Base-by-base conservation (phyloP, 2,888 invertebrate genomes). In the Pseudococcus viburni region DNA sequence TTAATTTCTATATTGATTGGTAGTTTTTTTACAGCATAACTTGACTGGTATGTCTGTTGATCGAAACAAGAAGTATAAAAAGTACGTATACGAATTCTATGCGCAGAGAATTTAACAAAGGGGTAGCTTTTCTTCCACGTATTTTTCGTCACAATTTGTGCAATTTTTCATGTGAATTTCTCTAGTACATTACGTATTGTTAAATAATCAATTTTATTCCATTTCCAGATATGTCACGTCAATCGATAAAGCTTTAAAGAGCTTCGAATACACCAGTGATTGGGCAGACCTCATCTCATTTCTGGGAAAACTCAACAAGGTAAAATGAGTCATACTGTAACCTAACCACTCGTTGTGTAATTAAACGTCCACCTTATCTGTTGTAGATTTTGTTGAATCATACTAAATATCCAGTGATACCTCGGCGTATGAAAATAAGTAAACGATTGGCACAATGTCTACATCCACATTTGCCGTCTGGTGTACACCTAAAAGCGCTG, bases 241-340 rank as follows among this genome's bases (percentile, higher is more conserved):
- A 89, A 95, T 98, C 88, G 97, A 98, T 91, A 97, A 96, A 92
- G 96, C 96, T 19, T 92, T 98, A 89, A 96, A 96, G 91, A 96
- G 95, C 92, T 98, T 98, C 92, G 98, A 98, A 91, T 96, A 96
- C 91, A 96, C 97, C n/a, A 96, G 96, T 90, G 97, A 98, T 94
- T 98, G 98, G 98, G 96, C 97, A 88, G 98, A 98, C 92, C 93
- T 98, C 86, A 98, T 98, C 91, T 95, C 96, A 88, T 97, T 97
- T 7, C 92, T 98, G 51, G 96, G 96, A 85, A 97, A 97, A 92
- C 93, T 98, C 55, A 96, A 96, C 92, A 97, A 97, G 94, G 97
- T 96, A 73, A 5, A 17, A 46, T 85, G 84, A 85, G 11, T 85
- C 55, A 59, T 26, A 0, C 15, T 2, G 5, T 85, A 55, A 85